A percentile compares a stretch with the other conserved stretches of the same genome.
phyloP scores from a whole-genome alignment of 2,797 vertebrate genomes.

The Sphenopsis melanotis region DNA sequence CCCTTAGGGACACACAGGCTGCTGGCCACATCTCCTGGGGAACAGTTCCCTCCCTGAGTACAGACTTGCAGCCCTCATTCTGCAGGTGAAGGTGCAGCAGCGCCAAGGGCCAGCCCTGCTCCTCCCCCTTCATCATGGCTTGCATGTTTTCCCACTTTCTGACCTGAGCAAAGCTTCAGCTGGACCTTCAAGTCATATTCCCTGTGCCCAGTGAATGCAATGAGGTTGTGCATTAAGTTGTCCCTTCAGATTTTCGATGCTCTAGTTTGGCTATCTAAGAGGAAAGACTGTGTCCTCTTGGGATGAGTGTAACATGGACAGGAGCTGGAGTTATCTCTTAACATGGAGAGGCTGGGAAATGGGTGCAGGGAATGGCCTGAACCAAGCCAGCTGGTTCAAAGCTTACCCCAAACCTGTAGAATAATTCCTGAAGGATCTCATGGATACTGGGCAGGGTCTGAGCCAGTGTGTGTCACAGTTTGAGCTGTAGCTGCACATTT shows the following conservation, averaged over 20 bases:
- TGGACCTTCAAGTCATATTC: background rate
- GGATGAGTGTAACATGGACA: rapidly evolving
- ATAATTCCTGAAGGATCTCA: background rate
- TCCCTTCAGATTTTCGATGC: background rate
- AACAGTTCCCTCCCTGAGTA: background rate
- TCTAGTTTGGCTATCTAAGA: background rate
- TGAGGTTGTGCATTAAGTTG: background rate
- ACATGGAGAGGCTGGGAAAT: background rate
- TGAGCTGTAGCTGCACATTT: background rate
- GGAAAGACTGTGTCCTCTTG: background rate
- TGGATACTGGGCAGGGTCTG: background rate
- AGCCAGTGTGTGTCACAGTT: background rate
- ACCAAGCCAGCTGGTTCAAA: background rate
- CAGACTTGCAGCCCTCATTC: background rate
- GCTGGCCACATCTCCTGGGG: rapidly evolving
- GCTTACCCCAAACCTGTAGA: background rate
- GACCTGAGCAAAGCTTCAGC: background rate
- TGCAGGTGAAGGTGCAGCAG: background rate
- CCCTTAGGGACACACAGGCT: background rate
- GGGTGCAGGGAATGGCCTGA: background rate
- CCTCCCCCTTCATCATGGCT: background rate
- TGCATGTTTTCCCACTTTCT: background rate
- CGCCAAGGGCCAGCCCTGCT: background rate
- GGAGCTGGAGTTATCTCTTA: background rate
- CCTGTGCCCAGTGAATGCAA: background rate